phyloP scores from a whole-genome alignment of 2,113 vertebrate genomes.

The Erythrocebus patas region DNA sequence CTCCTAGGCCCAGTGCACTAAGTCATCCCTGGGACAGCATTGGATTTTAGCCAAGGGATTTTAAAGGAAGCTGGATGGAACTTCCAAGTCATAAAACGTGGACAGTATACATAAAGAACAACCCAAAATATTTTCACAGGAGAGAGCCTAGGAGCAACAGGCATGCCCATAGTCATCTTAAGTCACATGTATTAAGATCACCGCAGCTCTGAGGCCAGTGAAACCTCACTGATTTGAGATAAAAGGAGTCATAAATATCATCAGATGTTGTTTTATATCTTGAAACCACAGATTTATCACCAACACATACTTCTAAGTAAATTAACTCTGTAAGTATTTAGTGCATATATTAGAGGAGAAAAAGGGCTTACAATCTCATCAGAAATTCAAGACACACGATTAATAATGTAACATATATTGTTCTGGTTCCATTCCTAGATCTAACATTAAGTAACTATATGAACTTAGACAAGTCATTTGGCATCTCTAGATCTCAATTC shows the following conservation, averaged over 20 bases:
- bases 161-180: neutral
- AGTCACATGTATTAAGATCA: neutral
- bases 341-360: neutral
- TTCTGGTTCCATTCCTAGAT: neutral
- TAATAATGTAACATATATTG: neutral
- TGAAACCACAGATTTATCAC: neutral
- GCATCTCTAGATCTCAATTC: neutral
- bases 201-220: neutral
- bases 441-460: neutral
- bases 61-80: slow-evolving; percentile 47
- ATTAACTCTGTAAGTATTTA: slow-evolving; percentile 20
- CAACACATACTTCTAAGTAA: slow-evolving; percentile 27
- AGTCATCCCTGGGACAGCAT: slow-evolving; percentile 61
- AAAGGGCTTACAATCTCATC: neutral
- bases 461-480: neutral
- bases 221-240: slow-evolving; percentile 32
- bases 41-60: slow-evolving; percentile 46
- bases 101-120: slow-evolving; percentile 46
- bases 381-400: neutral
- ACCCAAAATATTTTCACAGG: neutral
- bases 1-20: slow-evolving; percentile 42
- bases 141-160: slow-evolving; percentile 4
- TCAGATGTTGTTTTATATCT: slow-evolving; percentile 12
- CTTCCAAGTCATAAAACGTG: slow-evolving; percentile 60
- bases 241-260: neutral